Evolutionary conservation across 2,888 invertebrate genomes (phyloP), one percentile per base, ranked within the genome.

Genomic region (Eristalis intricaria): DNA sequence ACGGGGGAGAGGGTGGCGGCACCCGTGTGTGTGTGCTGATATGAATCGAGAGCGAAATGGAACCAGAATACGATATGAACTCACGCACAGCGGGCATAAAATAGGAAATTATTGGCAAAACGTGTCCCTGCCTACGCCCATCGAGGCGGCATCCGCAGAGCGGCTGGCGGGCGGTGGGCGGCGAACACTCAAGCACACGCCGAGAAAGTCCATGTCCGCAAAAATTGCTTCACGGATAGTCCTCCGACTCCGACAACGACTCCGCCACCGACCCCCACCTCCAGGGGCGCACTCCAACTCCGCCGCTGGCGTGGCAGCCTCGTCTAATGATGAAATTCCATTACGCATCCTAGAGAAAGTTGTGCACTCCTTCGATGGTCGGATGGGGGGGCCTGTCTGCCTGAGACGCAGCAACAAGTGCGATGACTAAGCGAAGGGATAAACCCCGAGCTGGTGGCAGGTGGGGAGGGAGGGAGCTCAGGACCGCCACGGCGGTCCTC

Each of bases 401-500:
- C 77, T 61, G 82, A 82, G 82, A 82, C 82, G 78, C 75, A 78
- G 82, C 86, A 86, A 86, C 86, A 86, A 86, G 86, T 86, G 64
- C 10, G 61, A 69, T 85, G 86, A 86, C 82, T 82, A 82, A 81
- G 75, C 56, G 68, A 70, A 63, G 15, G 40, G 68, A 68, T 26
- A 75, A 68, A 23, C 26, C 69, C 64, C 32, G 43, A 66, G 32
- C 61, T 40, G 32, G 56, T 61, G 77, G 38, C 50, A 38, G 26
- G 23, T 50, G 61, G 38, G 19, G 32, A 29, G 73, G 56, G 68
- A 61, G 15, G 60, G 50, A 19, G 50, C 71, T 70, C 71, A 40
- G 65, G n/a, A n/a, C n/a, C n/a, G n/a, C n/a, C n/a, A n/a, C 26
- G 65, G 22, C 56, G 64, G 69, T 76, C 73, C 74, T 78, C 56